Conservation (phyloP, 1,140 invertebrate genomes). For the Melipona quadrifasciata region DNA sequence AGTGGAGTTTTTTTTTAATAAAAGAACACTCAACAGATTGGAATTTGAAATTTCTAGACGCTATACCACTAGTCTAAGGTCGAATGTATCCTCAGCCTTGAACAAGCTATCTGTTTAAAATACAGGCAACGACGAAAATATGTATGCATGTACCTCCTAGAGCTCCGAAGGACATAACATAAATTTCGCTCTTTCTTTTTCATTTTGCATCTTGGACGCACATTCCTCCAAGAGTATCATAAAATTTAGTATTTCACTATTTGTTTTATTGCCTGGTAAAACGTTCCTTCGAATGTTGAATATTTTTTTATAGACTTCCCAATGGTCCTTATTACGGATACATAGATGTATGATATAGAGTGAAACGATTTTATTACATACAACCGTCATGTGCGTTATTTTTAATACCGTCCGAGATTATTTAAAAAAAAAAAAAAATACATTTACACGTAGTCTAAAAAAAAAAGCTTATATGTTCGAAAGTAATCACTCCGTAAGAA, state of each 20-base stretch:
- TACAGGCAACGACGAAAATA: background rate
- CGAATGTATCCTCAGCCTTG: slow-evolving; percentile 10
- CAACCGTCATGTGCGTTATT: background rate
- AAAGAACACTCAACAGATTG: background rate
- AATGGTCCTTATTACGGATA: background rate
- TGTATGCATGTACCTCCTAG: background rate
- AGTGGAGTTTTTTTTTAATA: background rate
- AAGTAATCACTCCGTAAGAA: background rate
- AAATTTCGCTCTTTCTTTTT: background rate
- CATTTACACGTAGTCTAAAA: background rate
- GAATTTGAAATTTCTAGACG: background rate
- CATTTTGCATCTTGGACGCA: background rate
- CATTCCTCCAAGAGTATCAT: background rate
- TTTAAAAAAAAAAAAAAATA: background rate
- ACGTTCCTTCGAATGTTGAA: background rate
- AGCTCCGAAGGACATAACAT: background rate
- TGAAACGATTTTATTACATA: background rate
- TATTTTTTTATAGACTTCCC: background rate
- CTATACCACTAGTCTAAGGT: background rate
- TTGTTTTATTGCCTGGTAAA: background rate
- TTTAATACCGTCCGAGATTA: background rate
- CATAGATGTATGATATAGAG: background rate
- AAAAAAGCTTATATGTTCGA: background rate
- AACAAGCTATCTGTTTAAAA: background rate
- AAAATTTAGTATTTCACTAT: background rate